Evolutionary conservation across 1,140 invertebrate genomes (phyloP).

Genomic region (Bilobella aurantiaca): DNA sequence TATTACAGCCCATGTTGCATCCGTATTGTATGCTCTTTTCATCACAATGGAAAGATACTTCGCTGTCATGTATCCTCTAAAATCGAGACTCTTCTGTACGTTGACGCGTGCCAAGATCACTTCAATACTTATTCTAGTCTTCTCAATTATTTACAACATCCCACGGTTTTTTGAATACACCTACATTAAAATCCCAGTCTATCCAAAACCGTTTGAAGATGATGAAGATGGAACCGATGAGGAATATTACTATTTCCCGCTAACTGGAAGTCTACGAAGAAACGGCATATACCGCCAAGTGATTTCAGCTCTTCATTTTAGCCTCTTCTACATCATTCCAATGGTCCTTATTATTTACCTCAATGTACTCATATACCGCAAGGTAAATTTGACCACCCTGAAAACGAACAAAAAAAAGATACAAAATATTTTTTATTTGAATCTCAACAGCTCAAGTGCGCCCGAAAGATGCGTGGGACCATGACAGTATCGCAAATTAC

Average conservation of each 20-base stretch:
- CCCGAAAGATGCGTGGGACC: background rate
- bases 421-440: slow-evolving; percentile 9
- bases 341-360: background rate
- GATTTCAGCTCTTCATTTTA: background rate
- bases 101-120: slow-evolving; percentile 74
- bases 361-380: slow-evolving; percentile 15
- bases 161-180: slow-evolving; percentile 49
- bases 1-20: slow-evolving; percentile 63
- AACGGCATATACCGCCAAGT: slow-evolving; percentile 4
- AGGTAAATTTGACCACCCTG: background rate
- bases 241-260: background rate
- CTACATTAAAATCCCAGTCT: background rate
- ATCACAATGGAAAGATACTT: slow-evolving; percentile 92
- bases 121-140: slow-evolving; percentile 64
- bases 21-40: slow-evolving; percentile 84
- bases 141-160: slow-evolving; percentile 76
- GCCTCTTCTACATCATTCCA: background rate
- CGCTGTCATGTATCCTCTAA: slow-evolving; percentile 86
- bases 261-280: background rate
- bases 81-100: slow-evolving; percentile 76
- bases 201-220: background rate
- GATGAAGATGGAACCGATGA: slow-evolving; percentile 39
- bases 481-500: slow-evolving; percentile 3
- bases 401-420: background rate
- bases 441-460: background rate